phyloP scores from a whole-genome alignment of 2,888 invertebrate species.

The Beris chalybata region DNA sequence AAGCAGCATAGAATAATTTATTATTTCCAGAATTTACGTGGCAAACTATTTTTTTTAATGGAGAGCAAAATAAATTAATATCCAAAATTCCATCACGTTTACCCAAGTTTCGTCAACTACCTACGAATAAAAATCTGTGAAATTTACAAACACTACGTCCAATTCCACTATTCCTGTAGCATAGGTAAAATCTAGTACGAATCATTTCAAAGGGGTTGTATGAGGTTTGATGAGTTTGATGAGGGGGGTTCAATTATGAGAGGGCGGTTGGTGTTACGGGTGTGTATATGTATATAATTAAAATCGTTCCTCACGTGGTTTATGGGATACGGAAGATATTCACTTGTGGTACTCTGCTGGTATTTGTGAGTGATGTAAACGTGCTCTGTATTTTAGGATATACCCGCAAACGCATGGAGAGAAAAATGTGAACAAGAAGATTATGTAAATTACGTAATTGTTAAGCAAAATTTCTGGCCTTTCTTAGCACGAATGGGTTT shows the following conservation, averaged over 20 bases:
- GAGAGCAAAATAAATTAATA: no score
- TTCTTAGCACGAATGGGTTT: conserved; percentile 14
- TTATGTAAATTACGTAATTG: conserved; percentile 34
- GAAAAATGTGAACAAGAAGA: conserved; percentile 32
- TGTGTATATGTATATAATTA: conserved; percentile 1
- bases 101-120: no score
- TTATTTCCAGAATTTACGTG: conserved; percentile 28
- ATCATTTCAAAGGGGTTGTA: no score
- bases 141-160: no score
- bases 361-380: neutral
- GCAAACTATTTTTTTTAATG: conserved; percentile 2
- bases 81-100: no score
- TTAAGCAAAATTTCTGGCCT: conserved; percentile 26
- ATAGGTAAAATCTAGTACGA: no score
- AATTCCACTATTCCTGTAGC: no score
- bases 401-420: conserved; percentile 27
- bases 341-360: conserved; percentile 5
- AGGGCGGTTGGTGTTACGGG: neutral
- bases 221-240: neutral
- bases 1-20: conserved; percentile 10
- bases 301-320: conserved; percentile 5
- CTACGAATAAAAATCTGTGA: no score
- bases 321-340: conserved; percentile 14
- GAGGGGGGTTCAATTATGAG: conserved; percentile 8
- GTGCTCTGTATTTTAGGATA: conserved; percentile 15